Base-by-base conservation (phyloP, 1,140 invertebrate species). In the Orchesella cincta region DNA sequence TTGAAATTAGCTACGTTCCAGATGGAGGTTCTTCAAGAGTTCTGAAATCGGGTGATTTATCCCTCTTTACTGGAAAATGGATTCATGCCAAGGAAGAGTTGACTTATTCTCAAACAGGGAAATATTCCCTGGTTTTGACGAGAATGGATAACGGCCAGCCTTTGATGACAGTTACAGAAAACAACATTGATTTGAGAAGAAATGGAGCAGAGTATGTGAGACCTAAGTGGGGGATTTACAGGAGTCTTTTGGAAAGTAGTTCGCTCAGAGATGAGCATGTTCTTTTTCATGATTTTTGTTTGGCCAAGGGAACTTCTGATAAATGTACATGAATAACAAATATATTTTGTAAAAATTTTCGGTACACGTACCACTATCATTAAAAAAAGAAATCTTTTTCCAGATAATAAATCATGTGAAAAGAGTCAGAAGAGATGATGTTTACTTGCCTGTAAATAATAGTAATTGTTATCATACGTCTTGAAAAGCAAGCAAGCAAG, bases 211-310 rank as follows among this genome's bases (percentile, higher is more conserved):
- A 36, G 0, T 79, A 71, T 51, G 8, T 79, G 3, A 0, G 80
- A 33, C 80, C 80, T 1, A 81, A 81, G 33, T 79, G 76, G 77
- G 80, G 78, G 29, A 79, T 81, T 67, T 81, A 81, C 70, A 77
- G 80, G 67, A 79, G 80, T 35, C 29, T 81, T 23, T 39, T 73
- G 26, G 74, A 79, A 16, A 51, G 31, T 23, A 31, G 52, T 3
- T 8, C 39, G 1, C 35, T 81, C 35, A 75, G 80, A 34, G 80
- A 81, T 76, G 80, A 81, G 67, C 8, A 35, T 39, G 80, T 81
- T 18, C 20, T 46, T 1, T 81, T 81, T 34, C 34, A 81, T 28
- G 57, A 26, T 20, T 81, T 81, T 36, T 81, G 80, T 36, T 26
- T 81, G 1, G 73, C 20, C 18, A 81, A 81, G 39, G 67, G 64